Percentiles rank a stretch among this genome's conserved stretches.
Conservation (phyloP, 2,113 vertebrate genomes). For the Grus americana region DNA sequence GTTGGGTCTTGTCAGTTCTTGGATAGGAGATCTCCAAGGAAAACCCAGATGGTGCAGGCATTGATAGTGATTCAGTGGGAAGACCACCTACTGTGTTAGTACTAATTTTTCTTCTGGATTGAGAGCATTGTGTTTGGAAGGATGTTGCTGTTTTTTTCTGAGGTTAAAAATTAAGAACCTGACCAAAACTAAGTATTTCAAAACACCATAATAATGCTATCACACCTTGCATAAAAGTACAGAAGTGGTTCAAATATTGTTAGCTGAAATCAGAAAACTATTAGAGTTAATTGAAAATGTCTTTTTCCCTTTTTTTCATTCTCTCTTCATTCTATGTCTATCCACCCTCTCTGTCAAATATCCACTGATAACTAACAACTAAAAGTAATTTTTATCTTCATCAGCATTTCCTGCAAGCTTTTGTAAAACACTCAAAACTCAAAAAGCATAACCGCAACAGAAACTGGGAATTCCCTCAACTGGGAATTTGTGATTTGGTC, state of each 20-base stretch:
- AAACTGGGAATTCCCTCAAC: not conserved
- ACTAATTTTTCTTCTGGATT: conserved; percentile 40
- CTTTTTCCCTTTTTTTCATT: not conserved
- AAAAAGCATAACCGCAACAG: not conserved
- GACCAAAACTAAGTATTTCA: not conserved
- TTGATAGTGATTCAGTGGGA: conserved; percentile 43
- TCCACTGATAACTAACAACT: not conserved
- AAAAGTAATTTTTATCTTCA: not conserved
- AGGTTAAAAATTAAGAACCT: conserved; percentile 17
- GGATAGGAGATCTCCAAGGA: conserved; percentile 54
- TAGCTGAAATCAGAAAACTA: not conserved
- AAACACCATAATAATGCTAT: not conserved
- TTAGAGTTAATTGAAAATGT: not conserved
- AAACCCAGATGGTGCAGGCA: conserved; percentile 69
- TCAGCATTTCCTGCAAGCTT: not conserved
- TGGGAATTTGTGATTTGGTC: not conserved
- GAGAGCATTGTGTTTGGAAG: not conserved
- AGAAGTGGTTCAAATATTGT: not conserved
- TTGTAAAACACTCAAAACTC: not conserved
- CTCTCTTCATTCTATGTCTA: not conserved
- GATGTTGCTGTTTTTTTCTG: not conserved
- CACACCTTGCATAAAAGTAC: not conserved
- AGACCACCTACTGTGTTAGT: conserved; percentile 69
- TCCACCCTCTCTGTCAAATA: not conserved
- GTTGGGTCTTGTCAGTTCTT: conserved; percentile 60